A percentile compares a stretch with the other conserved stretches of the same genome.
These are phyloP conservation scores for Mycteria americana DNA, from an alignment of 2,797 vertebrate genomes.

Conservation along the genomic window DNA sequence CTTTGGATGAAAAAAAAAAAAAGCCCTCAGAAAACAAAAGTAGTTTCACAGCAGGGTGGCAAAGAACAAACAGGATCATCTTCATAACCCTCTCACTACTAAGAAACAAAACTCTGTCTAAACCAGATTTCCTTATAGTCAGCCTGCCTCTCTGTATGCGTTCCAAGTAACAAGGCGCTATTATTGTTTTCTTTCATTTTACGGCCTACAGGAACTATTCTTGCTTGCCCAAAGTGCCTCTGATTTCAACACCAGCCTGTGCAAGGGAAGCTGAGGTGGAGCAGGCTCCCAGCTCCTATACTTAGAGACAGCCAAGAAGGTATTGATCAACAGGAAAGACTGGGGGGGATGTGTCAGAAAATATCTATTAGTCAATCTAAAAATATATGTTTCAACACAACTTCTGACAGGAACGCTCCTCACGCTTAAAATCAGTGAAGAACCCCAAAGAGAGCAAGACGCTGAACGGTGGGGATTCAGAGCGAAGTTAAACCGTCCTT, in stretches of 20 bases:
- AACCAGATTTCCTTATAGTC: not conserved
- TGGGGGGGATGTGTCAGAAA: not conserved
- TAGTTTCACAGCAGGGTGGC: not conserved
- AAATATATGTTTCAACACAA: not conserved
- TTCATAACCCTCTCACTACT: not conserved
- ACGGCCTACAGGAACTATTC: not conserved
- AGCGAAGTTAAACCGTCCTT: not conserved
- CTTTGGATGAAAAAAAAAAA: not conserved
- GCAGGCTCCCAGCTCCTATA: not conserved
- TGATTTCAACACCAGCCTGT: not conserved
- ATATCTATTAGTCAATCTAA: not conserved
- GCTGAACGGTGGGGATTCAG: not conserved
- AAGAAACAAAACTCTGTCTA: not conserved
- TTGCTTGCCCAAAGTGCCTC: not conserved
- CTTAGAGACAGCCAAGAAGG: not conserved
- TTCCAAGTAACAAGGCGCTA: not conserved
- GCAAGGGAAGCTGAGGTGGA: not conserved
- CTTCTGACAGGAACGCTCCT: not conserved
- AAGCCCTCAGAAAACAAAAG: not conserved
- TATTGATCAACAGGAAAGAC: not conserved
- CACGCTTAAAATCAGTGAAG: not conserved
- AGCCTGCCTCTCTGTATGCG: not conserved
- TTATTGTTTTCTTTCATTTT: not conserved
- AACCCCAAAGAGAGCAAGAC: not conserved
- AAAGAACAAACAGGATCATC: not conserved